Evolutionary conservation across 1,140 invertebrate species (phyloP), one percentile per base, ranked within the genome.

Genomic region (Plutomurus gul): DNA sequence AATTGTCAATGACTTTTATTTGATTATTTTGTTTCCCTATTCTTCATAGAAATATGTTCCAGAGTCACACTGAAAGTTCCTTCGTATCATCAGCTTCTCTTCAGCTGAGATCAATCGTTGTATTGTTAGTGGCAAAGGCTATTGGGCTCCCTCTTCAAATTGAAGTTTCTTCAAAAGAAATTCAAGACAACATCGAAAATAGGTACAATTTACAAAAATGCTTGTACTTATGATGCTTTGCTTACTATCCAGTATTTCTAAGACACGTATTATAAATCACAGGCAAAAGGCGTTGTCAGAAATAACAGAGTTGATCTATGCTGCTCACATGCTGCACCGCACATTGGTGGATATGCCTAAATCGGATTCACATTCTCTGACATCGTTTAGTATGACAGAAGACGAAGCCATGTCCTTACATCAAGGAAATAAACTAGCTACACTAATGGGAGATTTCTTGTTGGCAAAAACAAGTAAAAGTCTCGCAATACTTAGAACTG

Each of bases 381-480:
- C 37, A 4, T 25, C 20, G 16, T 40, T 13, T 11, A 4, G 30
- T 39, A 16, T 43, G 27, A 25, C 56, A 3, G 39, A 65, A 36
- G 25, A 65, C 11, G 72, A 75, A 70, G 36, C 30, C 16, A 18
- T 43, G 10, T 60, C 73, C 1, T 22, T 81, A 27, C 75, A 77
- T 30, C 71, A 71, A n/a, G 79, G 79, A 46, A 81, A 81, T 70
- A 77, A 81, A 37, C 25, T 81, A 47, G 79, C 75, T 11, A 77
- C 71, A n/a, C 73, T 81, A 27, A 77, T 77, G 74, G 79, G 79
- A 10, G 79, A 81, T 75, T 49, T 81, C 7, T 49, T 81, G n/a
- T 27, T 81, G n/a, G 65, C 79, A 13, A 51, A 76, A 30, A 74
- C 37, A 25, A 81, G 79, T 76, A 76, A 73, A 47, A 60, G 43